Base-by-base conservation (phyloP, 2,888 invertebrate species). In the Auanema freiburgensis region DNA sequence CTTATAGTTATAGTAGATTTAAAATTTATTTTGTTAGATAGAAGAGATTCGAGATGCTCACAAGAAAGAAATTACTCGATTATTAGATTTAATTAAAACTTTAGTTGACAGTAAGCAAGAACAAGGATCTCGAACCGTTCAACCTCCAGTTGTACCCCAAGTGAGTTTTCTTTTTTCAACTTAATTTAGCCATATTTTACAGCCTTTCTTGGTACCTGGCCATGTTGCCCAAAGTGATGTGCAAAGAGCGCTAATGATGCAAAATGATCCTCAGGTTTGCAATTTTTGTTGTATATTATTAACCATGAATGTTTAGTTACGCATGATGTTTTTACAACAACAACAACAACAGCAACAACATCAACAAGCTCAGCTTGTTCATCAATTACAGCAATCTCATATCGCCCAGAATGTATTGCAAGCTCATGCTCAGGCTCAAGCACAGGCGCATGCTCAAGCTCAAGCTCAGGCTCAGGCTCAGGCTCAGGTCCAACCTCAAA, bases 61-160 rank as follows among this genome's bases (percentile, higher is more conserved):
- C 57, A 58, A 54, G n/a, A 67, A 69, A 55, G 73, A 74, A 46
- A 25, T 68, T 11, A 67, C 71, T 8, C 58, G 69, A n/a, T 66
- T 71, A 16, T 63, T 65, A 42, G 63, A 71, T 18, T 63, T 71
- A 6, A 70, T 73, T 42, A 57, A 64, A 23, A 64, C 66, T 0
- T 53, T 69, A 18, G 43, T 69, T 10, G 24, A 49, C 10, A 63
- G 59, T 16, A 60, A 69, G 44, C 16, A 41, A 21, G 50, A 18
- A 14, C 42, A 16, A 16, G n/a, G 16, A n/a, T 11, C 61, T 33
- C 33, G 33, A 33, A 41, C 64, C 5, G 40, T 50, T 6, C 51
- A 33, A 24, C 43, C 54, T 18, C 49, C 64, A n/a, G 57, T 62
- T 42, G 23, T 50, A 14, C 65, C 59, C 21, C 14, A 56, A 24